A percentile compares a stretch with the other conserved stretches of the same genome.
Evolutionary conservation across 2,888 invertebrate genomes (phyloP).

Genomic region (Prenolepis imparis): DNA sequence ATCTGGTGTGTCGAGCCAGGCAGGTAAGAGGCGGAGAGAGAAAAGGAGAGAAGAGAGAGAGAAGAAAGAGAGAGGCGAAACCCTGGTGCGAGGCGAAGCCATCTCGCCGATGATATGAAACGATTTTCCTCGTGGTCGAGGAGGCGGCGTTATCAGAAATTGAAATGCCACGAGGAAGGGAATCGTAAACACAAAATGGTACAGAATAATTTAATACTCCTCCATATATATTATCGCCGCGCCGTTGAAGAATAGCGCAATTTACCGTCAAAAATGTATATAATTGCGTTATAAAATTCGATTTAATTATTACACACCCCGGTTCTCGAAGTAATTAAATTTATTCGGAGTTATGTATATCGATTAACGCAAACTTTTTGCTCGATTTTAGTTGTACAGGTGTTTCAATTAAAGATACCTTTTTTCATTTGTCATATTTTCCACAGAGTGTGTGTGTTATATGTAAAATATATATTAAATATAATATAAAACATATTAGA

Average conservation of each 20-base stretch:
- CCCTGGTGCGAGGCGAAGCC: background rate
- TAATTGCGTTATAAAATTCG: background rate
- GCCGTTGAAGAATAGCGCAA: constrained; percentile 15
- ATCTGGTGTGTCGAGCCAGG: constrained; percentile 38
- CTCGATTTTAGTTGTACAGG: background rate
- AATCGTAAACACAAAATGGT: constrained; percentile 22
- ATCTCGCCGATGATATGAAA: constrained; percentile 45
- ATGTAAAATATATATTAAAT: too few species aligned
- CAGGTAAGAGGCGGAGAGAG: constrained; percentile 1
- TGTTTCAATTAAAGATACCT: background rate
- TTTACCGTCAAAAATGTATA: background rate
- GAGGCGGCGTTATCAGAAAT: constrained; percentile 33
- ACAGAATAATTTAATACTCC: constrained; percentile 38
- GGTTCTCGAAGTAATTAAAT: constrained; percentile 10
- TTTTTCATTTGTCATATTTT: background rate
- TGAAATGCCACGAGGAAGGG: constrained; percentile 43
- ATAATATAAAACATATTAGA: background rate
- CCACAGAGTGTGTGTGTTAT: background rate
- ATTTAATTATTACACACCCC: constrained; percentile 3
- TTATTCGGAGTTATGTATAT: background rate
- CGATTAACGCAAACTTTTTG: background rate
- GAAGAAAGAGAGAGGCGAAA: background rate
- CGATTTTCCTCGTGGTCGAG: constrained; percentile 45
- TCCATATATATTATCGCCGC: background rate
- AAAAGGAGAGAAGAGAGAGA: constrained; percentile 6